These are phyloP conservation scores for Pantherophis alleghaniensis DNA, from an alignment of 2,797 vertebrate genomes.

Conservation along the genomic window DNA sequence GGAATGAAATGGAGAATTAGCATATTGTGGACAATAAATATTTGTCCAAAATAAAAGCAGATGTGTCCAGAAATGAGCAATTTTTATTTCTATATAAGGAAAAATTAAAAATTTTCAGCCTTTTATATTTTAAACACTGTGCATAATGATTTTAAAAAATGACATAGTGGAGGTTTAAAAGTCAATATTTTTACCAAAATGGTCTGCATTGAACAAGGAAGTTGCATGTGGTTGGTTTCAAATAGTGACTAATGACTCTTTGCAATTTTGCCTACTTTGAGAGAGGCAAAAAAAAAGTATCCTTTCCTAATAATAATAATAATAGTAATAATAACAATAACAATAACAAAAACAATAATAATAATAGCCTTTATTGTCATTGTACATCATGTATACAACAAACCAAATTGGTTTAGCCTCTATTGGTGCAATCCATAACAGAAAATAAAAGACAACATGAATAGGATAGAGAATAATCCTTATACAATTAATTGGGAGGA, in stretches of 20 bases:
- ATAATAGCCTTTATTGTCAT: too few species aligned
- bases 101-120: not conserved
- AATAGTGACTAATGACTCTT: not conserved
- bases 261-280: not conserved
- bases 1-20: conserved; percentile 36
- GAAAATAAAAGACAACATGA: too few species aligned
- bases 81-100: conserved; percentile 14
- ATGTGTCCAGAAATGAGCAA: not conserved
- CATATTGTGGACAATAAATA: not conserved
- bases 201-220: not conserved
- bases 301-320: too few species aligned
- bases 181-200: not conserved
- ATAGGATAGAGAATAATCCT: too few species aligned
- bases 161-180: not conserved
- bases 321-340: too few species aligned
- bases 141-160: not conserved
- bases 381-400: too few species aligned
- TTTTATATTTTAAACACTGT: not conserved
- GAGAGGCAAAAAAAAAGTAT: not conserved
- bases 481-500: too few species aligned
- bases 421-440: too few species aligned
- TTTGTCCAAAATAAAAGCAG: conserved; percentile 20
- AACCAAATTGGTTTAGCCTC: too few species aligned
- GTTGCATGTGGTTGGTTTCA: not conserved
- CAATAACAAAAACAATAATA: not conserved